A percentile compares a stretch with the other conserved stretches of the same genome.
Conservation (phyloP, 2,113 vertebrate species). For the Anarhynchus alexandrinus region DNA sequence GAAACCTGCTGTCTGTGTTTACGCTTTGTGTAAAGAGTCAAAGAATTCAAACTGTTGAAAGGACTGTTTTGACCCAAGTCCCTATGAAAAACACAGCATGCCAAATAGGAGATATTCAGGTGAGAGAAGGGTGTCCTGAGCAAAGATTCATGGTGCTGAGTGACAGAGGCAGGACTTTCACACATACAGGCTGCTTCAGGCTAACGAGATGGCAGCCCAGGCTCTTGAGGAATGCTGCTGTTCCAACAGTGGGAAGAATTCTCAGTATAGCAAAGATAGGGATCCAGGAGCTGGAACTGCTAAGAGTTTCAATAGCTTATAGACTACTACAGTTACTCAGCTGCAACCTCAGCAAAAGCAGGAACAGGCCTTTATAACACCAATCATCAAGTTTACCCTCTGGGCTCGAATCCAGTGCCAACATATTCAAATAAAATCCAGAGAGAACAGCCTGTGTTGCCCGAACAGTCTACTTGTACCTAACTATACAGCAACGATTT, state of each 20-base stretch:
- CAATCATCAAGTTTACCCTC: conserved; percentile 34
- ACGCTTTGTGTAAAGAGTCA: not conserved
- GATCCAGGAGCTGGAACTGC: not conserved
- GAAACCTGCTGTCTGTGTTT: not conserved
- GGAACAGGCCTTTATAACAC: not conserved
- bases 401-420: conserved; percentile 28
- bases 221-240: not conserved
- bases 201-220: not conserved
- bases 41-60: not conserved
- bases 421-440: conserved; percentile 22
- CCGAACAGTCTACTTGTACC: not conserved
- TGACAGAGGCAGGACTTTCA: not conserved
- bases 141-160: not conserved
- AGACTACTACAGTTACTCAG: not conserved
- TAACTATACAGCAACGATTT: not conserved
- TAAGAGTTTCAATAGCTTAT: not conserved
- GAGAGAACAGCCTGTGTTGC: conserved; percentile 27
- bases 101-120: not conserved
- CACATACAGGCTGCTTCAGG: not conserved
- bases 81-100: not conserved
- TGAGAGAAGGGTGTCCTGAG: not conserved
- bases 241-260: not conserved
- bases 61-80: not conserved
- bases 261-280: not conserved
- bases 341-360: not conserved